These are phyloP conservation scores for Phoebastria nigripes DNA, from an alignment of 2,797 vertebrate genomes.

Conservation along the genomic window DNA sequence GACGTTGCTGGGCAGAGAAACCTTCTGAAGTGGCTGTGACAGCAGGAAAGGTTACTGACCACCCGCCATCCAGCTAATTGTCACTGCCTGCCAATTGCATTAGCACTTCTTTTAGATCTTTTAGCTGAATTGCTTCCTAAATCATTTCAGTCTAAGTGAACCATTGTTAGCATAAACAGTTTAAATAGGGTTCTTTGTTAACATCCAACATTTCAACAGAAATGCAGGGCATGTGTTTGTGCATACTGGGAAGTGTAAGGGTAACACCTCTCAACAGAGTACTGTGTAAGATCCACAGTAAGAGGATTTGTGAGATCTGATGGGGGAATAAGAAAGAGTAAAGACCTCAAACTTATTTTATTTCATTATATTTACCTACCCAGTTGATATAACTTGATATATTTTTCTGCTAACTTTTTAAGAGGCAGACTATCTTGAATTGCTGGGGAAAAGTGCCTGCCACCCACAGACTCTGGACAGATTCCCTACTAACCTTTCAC, in stretches of 20 bases:
- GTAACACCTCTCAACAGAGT: neutral
- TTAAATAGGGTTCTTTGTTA: neutral
- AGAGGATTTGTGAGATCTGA: neutral
- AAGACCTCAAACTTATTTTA: neutral
- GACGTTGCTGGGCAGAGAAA: neutral
- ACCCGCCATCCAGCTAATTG: neutral
- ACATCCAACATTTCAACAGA: neutral
- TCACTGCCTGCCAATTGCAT: neutral
- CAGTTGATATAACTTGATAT: neutral
- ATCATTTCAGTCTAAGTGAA: neutral
- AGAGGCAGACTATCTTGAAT: neutral
- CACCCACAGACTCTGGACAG: neutral
- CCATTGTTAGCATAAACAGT: neutral
- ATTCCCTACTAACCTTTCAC: neutral
- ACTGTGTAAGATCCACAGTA: neutral
- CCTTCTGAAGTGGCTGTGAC: neutral
- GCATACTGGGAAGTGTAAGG: neutral
- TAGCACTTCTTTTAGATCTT: neutral
- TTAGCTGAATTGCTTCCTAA: neutral
- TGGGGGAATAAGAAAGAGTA: neutral
- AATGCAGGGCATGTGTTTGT: neutral
- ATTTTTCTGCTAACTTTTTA: neutral
- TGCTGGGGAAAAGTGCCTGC: neutral
- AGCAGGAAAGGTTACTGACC: neutral
- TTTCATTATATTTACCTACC: neutral